Evolutionary conservation across 2,113 vertebrate species (phyloP).

Genomic region (Mionectes macconnelli): DNA sequence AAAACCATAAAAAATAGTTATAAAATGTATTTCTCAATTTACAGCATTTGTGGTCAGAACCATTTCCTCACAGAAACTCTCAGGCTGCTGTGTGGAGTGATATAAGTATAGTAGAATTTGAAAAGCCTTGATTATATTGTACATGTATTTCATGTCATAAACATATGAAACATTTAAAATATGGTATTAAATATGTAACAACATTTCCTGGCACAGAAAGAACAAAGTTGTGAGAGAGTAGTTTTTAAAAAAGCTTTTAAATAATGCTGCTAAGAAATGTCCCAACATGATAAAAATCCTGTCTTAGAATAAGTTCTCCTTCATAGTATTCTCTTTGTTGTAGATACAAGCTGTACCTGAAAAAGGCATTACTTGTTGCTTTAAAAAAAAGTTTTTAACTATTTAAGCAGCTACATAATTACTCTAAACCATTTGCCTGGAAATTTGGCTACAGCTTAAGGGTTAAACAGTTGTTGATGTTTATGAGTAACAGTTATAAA

Average conservation of each 20-base stretch:
- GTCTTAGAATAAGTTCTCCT: constrained; percentile 16
- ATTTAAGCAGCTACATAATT: background rate
- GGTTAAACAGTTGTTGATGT: background rate
- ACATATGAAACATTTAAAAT: constrained; percentile 74
- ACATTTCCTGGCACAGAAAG: constrained; percentile 51
- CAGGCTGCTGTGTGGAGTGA: background rate
- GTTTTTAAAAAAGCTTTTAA: constrained; percentile 65
- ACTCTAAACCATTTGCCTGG: background rate
- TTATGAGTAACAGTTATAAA: background rate
- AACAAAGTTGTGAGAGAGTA: constrained; percentile 53
- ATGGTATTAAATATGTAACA: constrained; percentile 65
- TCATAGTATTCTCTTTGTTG: constrained; percentile 64
- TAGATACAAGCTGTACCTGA: background rate
- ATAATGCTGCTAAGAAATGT: constrained; percentile 68
- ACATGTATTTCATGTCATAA: constrained; percentile 68
- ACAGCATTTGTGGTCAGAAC: background rate
- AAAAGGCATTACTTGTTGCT: background rate
- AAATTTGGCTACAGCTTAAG: background rate
- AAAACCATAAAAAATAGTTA: background rate
- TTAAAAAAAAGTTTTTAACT: background rate
- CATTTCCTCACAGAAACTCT: constrained; percentile 1
- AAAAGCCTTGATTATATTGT: constrained; percentile 51
- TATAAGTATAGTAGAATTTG: background rate
- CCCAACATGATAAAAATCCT: constrained; percentile 53
- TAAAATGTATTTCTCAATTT: background rate